phyloP scores from a whole-genome alignment of 2,888 invertebrate species.

The Drosophila pseudotalamancana region DNA sequence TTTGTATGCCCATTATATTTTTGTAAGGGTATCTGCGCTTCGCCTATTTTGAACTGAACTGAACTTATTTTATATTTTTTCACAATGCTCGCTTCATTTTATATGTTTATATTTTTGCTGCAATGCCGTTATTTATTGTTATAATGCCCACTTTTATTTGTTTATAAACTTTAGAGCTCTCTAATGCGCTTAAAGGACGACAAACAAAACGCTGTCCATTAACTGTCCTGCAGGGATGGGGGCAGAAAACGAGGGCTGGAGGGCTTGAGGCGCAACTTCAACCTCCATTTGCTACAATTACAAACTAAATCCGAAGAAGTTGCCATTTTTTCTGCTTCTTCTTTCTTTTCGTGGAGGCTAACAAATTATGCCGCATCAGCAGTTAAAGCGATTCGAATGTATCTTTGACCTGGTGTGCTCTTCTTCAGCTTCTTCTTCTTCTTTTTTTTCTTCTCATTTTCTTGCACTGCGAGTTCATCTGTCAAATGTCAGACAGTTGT shows the following conservation, averaged over 20 bases:
- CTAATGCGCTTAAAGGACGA: slow-evolving; percentile 43
- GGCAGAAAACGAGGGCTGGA: too few relatives aligned
- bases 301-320: slow-evolving; percentile 38
- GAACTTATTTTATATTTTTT: background rate
- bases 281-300: slow-evolving; percentile 57
- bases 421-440: background rate
- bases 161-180: slow-evolving; percentile 39
- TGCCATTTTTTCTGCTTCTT: slow-evolving; percentile 24
- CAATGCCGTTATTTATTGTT: slow-evolving; percentile 50
- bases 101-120: slow-evolving; percentile 4
- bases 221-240: slow-evolving; percentile 35
- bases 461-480: slow-evolving; percentile 73
- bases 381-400: slow-evolving; percentile 62
- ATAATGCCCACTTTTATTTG: slow-evolving; percentile 52
- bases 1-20: too few relatives aligned
- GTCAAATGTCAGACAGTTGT: slow-evolving; percentile 73
- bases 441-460: slow-evolving; percentile 26
- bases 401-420: slow-evolving; percentile 38
- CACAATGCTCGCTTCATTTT: background rate
- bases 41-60: background rate
- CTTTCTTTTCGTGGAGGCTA: slow-evolving; percentile 21
- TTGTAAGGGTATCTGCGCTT: background rate
- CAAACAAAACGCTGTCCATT: slow-evolving; percentile 57
- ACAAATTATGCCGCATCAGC: slow-evolving; percentile 73
- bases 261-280: slow-evolving; percentile 13